Percentiles rank a stretch among this genome's conserved stretches.
These are phyloP conservation scores for Drosophila tani DNA, from an alignment of 1,140 invertebrate species.

Conservation along the genomic window DNA sequence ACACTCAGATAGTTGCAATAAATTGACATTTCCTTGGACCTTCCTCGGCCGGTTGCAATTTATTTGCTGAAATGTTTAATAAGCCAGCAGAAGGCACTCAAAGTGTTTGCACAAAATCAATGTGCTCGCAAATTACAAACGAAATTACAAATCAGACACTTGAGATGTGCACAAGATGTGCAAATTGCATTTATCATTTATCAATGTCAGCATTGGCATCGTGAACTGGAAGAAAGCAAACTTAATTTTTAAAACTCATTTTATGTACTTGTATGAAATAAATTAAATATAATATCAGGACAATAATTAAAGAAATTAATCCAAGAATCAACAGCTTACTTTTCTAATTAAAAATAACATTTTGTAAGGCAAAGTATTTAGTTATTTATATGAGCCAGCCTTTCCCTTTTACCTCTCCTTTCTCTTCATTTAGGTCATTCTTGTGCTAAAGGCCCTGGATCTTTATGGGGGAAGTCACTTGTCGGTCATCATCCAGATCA, in stretches of 20 bases:
- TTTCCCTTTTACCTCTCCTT: neutral
- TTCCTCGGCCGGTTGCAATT: slow-evolving; percentile 9
- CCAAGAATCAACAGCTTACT: too few relatives aligned
- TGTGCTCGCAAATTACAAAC: slow-evolving; percentile 56
- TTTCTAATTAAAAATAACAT: neutral
- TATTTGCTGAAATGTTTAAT: slow-evolving; percentile 64
- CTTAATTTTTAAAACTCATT: too few relatives aligned
- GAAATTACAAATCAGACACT: slow-evolving; percentile 39
- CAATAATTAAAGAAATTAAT: too few relatives aligned
- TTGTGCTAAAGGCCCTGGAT: slow-evolving; percentile 91
- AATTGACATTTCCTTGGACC: slow-evolving; percentile 60
- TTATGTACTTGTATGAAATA: too few relatives aligned
- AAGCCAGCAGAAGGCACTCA: slow-evolving; percentile 20
- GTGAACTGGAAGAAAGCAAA: neutral
- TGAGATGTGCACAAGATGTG: slow-evolving; percentile 12
- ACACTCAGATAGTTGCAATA: slow-evolving; percentile 19
- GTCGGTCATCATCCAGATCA: slow-evolving; percentile 92
- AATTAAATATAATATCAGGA: too few relatives aligned
- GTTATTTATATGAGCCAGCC: neutral
- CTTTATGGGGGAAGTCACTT: slow-evolving; percentile 88
- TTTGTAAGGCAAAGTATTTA: neutral
- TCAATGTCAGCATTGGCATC: slow-evolving; percentile 9
- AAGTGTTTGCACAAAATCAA: slow-evolving; percentile 57
- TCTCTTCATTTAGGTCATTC: slow-evolving; percentile 88
- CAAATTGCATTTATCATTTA: slow-evolving; percentile 41